Conservation (phyloP, 2,113 vertebrate genomes). For the Sylvicapra grimmia region DNA sequence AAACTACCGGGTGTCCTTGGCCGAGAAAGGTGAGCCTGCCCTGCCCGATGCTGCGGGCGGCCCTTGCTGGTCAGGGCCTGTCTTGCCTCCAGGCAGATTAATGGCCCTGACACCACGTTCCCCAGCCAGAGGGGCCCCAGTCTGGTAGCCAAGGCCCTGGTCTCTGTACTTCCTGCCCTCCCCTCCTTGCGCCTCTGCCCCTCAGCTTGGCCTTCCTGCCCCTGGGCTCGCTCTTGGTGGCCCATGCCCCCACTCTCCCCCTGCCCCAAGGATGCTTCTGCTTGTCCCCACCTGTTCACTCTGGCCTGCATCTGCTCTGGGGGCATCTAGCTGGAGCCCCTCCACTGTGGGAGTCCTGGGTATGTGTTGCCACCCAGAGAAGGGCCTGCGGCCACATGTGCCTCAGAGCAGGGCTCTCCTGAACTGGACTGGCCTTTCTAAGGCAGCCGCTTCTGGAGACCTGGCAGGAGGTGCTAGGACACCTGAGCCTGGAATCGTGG, state of each 20-base stretch:
- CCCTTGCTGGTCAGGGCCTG: background rate
- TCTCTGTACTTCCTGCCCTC: background rate
- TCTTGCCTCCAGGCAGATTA: background rate
- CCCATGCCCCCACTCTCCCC: accelerated
- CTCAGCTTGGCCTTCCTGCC: background rate
- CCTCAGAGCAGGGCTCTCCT: background rate
- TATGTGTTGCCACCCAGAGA: background rate
- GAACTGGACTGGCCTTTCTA: background rate
- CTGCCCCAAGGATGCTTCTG: accelerated
- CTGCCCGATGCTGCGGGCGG: background rate
- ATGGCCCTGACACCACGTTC: background rate
- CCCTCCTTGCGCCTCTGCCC: background rate
- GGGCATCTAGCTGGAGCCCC: background rate
- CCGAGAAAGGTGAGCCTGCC: constrained; percentile 83
- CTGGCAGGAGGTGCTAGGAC: background rate
- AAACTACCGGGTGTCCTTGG: constrained; percentile 91
- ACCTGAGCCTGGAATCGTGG: background rate
- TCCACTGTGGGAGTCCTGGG: background rate
- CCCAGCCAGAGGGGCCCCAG: background rate
- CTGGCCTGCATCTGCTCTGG: background rate
- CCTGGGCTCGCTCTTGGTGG: background rate
- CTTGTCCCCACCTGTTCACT: background rate
- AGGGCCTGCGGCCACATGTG: background rate
- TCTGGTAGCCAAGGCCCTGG: background rate
- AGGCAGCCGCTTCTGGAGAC: background rate